Evolutionary conservation across 2,888 invertebrate genomes (phyloP).

Genomic region (Eristalis arbustorum): DNA sequence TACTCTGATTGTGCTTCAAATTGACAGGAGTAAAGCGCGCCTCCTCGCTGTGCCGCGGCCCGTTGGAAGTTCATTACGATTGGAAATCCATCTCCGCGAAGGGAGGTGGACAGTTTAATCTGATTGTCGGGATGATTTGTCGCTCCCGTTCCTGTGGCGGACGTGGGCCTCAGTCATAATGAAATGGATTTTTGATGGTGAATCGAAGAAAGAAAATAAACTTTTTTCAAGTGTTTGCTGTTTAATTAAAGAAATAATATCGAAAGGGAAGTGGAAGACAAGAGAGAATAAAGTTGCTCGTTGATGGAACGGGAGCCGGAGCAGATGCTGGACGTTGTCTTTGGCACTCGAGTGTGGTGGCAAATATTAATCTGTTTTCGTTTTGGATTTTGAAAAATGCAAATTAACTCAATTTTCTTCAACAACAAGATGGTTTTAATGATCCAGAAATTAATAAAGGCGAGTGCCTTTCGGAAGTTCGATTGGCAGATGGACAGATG

Average conservation of each 20-base stretch:
- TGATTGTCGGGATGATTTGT: conserved; percentile 69
- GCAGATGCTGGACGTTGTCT: conserved; percentile 51
- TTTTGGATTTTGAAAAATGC: conserved; percentile 20
- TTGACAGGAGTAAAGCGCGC: conserved; percentile 41
- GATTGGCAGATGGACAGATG: background rate
- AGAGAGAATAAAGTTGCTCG: background rate
- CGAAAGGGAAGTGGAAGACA: background rate
- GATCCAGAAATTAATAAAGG: conserved; percentile 4
- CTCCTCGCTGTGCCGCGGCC: background rate
- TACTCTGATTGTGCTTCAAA: conserved; percentile 59
- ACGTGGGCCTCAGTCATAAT: conserved; percentile 40
- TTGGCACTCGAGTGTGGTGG: conserved; percentile 8
- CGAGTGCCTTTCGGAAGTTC: background rate
- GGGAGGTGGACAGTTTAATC: conserved; percentile 36
- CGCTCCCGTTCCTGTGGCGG: background rate
- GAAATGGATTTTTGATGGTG: conserved; percentile 55
- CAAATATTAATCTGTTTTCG: conserved; percentile 25
- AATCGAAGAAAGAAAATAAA: conserved; percentile 28
- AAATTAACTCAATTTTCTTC: conserved; percentile 17
- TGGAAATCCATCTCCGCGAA: conserved; percentile 13
- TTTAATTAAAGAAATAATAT: conserved; percentile 58
- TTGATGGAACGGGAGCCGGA: conserved; percentile 19
- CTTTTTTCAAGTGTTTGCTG: conserved; percentile 57
- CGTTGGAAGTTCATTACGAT: conserved; percentile 63
- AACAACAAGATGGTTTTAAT: conserved; percentile 11